Evolutionary conservation across 2,113 vertebrate genomes (phyloP), one percentile per base, ranked within the genome.

Genomic region (Macquaria ambigua): DNA sequence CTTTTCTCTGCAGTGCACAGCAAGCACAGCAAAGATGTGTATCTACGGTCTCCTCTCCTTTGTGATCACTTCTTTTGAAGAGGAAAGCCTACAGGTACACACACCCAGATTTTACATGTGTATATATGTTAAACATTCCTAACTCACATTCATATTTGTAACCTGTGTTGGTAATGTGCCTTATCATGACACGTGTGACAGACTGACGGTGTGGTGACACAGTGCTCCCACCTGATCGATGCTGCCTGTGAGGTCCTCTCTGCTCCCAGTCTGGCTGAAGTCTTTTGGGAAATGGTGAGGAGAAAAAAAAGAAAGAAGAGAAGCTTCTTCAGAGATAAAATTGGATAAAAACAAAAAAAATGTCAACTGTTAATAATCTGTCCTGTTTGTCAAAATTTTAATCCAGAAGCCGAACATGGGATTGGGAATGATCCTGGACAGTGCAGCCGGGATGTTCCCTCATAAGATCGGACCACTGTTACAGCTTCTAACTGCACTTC

Each of bases 201-300:
- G 92, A 82, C 80, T 6, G 90, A 81, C 3, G 81, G 87, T 20
- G 81, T 86, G 41, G 81, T 59, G 5, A 85, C 89, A 0, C 87
- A 90, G 74, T 74, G 84, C 79, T 91, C 98, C 96, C 96, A 99
- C 87, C 93, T 99, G 79, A 98, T 99, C 15, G 97, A 98, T 74
- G 96, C 97, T 25, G 97, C 97, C 0, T 99, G 98, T 90, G 98
- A 99, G 90, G 98, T 99, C 52, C 94, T 99, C 46, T 95, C 97
- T 76, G 96, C 97, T 74, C 97, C 97, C 70, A 98, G 95, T 92
- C 96, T 99, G 90, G 97, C 98, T 14, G 97, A 99, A 88, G 95
- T 99, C 39, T 99, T 99, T 89, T 99, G 98, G 98, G 98, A 98
- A 93, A 97, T 97, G 11, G 98, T 99, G 90, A 97, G 97, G 90